Evolutionary conservation across 2,113 vertebrate genomes (phyloP), one percentile per base, ranked within the genome.

Genomic region (Oncorhynchus clarkii): DNA sequence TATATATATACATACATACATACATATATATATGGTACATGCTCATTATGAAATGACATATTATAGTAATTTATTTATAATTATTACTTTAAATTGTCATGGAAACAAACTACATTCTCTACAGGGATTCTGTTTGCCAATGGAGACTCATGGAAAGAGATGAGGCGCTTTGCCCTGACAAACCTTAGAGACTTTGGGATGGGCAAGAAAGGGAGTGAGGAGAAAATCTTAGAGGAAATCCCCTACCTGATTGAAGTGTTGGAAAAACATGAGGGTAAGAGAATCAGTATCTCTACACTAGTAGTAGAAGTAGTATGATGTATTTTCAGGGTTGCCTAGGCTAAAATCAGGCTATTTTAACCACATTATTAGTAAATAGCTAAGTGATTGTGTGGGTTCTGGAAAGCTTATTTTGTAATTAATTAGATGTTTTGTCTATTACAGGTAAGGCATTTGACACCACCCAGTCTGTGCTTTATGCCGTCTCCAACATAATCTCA

Each of bases 401-500:
- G 9, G 39, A 45, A 45, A 45, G 9, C 9, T 45, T 45, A 45
- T 45, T 45, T 45, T 11, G 39, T 45, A 2, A 45, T 45, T 45
- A 1, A 45, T 45, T 45, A 45, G 39, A 54, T 54, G 51, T 54
- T 54, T 48, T 70, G 29, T 18, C 39, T 49, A 45, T 70, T 3
- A 59, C 82, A 94, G 93, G 87, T 8, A 83, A 87, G 72, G 72
- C 93, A 11, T 93, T 93, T 59, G 75, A 92, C 22, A 90, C 90
- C 5, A 9, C 68, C 1, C 0, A 20, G 4, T 73, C 83, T 1
- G 2, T 91, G 54, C 90, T 86, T 75, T 81, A 86, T 24, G 88
- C 93, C 1, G 86, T 91, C 4, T 89, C 91, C 75, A 94, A 93
- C 71, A 86, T 93, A 20, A 92, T 94, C 75, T 92, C 83, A 1